phyloP scores from a whole-genome alignment of 1,140 invertebrate genomes.

The Drosophila sp. region DNA sequence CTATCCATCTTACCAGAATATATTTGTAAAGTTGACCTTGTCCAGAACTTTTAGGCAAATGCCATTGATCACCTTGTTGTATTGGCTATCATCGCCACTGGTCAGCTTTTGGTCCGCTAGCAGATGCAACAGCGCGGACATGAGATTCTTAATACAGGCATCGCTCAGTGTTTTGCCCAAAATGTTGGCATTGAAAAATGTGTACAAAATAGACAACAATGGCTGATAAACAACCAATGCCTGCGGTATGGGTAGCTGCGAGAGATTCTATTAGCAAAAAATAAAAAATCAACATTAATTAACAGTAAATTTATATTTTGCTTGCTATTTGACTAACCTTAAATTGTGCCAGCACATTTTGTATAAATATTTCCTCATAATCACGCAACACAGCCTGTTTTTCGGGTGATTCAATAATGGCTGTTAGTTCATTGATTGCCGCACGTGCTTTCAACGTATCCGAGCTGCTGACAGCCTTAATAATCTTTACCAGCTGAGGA shows the following conservation, averaged over 20 bases:
- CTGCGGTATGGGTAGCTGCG: conserved; percentile 92
- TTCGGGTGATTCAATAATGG: conserved; percentile 80
- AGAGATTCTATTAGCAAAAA: conserved; percentile 85
- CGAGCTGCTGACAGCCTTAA: conserved; percentile 71
- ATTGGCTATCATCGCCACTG: conserved; percentile 78
- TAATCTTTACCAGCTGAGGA: conserved; percentile 79
- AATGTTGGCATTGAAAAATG: conserved; percentile 94
- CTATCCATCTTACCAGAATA: conserved; percentile 71
- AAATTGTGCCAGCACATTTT: conserved; percentile 81
- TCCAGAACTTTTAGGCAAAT: conserved; percentile 83
- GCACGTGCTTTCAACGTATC: conserved; percentile 79
- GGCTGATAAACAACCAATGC: conserved; percentile 94
- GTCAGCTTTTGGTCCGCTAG: conserved; percentile 82
- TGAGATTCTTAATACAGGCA: conserved; percentile 80
- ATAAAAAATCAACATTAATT: neutral
- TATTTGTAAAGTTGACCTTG: conserved; percentile 82
- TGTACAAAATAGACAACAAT: conserved; percentile 92
- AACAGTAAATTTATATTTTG: neutral
- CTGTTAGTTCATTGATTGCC: conserved; percentile 76
- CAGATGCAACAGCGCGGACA: conserved; percentile 76
- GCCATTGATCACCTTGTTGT: conserved; percentile 84
- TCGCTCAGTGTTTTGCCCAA: conserved; percentile 81
- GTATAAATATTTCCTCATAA: conserved; percentile 84
- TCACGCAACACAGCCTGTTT: conserved; percentile 82
- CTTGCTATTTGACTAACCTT: conserved; percentile 55